A percentile compares a stretch with the other conserved stretches of the same genome.
Conservation (phyloP, 1,140 invertebrate species). For the Aricia agestis region DNA sequence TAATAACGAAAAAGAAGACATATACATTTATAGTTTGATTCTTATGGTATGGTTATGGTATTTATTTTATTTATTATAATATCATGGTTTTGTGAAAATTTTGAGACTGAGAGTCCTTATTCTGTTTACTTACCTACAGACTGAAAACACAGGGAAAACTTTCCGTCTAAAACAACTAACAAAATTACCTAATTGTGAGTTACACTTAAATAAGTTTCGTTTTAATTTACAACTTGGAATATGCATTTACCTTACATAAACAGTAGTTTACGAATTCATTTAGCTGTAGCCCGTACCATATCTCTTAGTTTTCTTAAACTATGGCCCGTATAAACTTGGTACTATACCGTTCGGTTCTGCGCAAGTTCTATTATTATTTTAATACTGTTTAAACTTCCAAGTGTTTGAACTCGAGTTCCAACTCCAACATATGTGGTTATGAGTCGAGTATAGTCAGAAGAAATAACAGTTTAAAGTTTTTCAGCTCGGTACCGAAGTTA, state of each 20-base stretch:
- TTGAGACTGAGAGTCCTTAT: no score
- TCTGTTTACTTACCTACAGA: no score
- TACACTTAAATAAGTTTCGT: background rate
- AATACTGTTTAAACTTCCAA: background rate
- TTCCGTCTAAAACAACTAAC: no score
- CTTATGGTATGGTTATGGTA: no score
- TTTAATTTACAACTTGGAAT: background rate
- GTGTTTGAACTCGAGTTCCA: background rate
- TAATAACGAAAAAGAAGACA: no score
- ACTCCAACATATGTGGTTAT: background rate
- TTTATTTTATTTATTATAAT: no score
- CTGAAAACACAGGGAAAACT: no score
- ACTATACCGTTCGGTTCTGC: background rate
- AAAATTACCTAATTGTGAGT: background rate
- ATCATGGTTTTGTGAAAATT: no score
- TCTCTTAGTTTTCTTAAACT: slow-evolving; percentile 1
- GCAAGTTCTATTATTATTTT: background rate
- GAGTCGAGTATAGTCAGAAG: background rate
- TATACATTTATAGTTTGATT: no score
- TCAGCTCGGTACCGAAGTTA: background rate
- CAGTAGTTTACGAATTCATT: background rate
- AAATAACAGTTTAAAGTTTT: background rate
- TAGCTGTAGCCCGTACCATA: background rate
- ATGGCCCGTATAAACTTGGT: background rate
- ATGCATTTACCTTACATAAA: background rate